phyloP scores from a whole-genome alignment of 2,888 invertebrate genomes.

The Acronicta alni region DNA sequence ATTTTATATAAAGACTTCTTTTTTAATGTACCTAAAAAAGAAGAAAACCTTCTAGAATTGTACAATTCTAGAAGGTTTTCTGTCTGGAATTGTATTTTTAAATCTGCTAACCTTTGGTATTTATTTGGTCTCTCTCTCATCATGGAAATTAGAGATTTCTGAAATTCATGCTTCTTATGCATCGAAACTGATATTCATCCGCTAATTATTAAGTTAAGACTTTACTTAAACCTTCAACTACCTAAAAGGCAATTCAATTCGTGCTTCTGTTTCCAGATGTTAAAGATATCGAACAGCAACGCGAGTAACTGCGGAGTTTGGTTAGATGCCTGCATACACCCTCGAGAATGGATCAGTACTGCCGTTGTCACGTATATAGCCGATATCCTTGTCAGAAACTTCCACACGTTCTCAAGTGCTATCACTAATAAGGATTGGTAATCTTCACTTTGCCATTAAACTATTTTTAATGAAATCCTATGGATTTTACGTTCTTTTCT shows the following conservation, averaged over 20 bases:
- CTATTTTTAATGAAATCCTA: too few relatives aligned
- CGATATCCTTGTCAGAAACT: conserved; percentile 92
- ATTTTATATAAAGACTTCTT: too few relatives aligned
- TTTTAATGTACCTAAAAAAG: too few relatives aligned
- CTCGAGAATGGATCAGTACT: conserved; percentile 97
- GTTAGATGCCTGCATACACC: conserved; percentile 95
- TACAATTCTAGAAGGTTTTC: too few relatives aligned
- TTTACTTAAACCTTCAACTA: too few relatives aligned
- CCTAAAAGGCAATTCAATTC: neutral
- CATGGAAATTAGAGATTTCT: too few relatives aligned
- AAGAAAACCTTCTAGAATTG: too few relatives aligned
- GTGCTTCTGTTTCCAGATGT: conserved; percentile 69
- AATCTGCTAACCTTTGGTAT: too few relatives aligned
- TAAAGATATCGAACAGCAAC: conserved; percentile 93
- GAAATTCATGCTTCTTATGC: too few relatives aligned
- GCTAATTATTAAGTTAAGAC: neutral
- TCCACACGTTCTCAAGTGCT: conserved; percentile 89
- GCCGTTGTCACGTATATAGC: conserved; percentile 94
- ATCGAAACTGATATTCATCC: neutral
- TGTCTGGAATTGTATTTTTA: too few relatives aligned
- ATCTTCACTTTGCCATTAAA: neutral
- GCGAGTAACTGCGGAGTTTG: conserved; percentile 91
- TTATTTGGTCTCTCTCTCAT: too few relatives aligned
- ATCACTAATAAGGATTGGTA: conserved; percentile 96
- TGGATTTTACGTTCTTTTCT: too few relatives aligned